Conservation (phyloP, 2,113 vertebrate species). For the Rattus rattus region DNA sequence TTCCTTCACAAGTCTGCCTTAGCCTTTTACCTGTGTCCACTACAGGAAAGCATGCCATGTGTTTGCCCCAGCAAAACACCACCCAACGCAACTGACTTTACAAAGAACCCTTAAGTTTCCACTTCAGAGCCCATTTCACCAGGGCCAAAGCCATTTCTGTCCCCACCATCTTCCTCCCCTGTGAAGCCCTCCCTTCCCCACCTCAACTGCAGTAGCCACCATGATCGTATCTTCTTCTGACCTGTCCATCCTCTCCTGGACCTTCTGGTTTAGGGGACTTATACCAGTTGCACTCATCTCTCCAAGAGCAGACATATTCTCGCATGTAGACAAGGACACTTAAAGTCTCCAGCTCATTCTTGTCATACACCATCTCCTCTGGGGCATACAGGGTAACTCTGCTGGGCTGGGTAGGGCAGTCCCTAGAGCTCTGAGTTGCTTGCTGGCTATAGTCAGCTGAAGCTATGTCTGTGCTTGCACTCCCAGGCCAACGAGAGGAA, state of each 20-base stretch:
- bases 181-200: neutral
- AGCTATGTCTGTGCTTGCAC: neutral
- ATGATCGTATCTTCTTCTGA: neutral
- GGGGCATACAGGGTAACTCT: neutral
- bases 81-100: too few relatives aligned
- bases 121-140: neutral
- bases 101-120: too few relatives aligned
- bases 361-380: neutral
- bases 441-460: neutral
- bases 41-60: too few relatives aligned
- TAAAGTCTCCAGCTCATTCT: neutral
- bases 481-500: neutral
- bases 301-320: neutral
- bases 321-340: neutral
- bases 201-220: neutral
- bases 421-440: too few relatives aligned
- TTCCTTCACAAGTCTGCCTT: too few relatives aligned
- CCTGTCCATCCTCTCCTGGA: neutral
- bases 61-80: too few relatives aligned
- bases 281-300: neutral
- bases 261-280: neutral
- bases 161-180: neutral
- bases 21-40: too few relatives aligned
- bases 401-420: neutral
- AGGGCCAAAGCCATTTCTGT: neutral